These are phyloP conservation scores for Pseudomyrmex flavicornis DNA, from an alignment of 1,140 invertebrate species.

Conservation along the genomic window DNA sequence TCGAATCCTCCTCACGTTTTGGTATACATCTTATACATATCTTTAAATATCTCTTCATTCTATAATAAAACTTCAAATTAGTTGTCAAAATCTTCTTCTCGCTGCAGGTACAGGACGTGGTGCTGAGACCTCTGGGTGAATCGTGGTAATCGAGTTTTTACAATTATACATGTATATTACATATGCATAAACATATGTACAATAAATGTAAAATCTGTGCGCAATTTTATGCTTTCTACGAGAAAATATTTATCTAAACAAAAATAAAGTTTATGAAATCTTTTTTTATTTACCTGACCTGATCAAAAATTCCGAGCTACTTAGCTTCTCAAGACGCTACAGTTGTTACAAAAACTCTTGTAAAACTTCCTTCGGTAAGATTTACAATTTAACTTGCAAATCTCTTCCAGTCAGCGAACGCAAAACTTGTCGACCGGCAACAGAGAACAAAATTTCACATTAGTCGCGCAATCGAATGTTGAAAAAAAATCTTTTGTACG, in stretches of 20 bases:
- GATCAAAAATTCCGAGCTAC: no score
- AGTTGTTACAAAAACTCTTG: no score
- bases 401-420: no score
- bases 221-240: neutral
- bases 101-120: slow-evolving; percentile 74
- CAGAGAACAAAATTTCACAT: no score
- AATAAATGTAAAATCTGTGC: neutral
- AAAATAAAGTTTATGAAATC: no score
- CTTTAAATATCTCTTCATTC: neutral
- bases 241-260: no score
- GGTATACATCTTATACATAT: slow-evolving; percentile 73
- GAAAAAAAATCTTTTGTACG: slow-evolving; percentile 6
- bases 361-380: no score
- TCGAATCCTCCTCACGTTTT: slow-evolving; percentile 85
- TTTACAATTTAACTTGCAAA: no score
- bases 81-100: neutral
- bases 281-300: no score
- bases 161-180: neutral
- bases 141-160: slow-evolving; percentile 68
- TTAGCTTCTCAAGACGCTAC: no score
- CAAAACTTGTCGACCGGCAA: no score
- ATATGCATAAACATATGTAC: neutral
- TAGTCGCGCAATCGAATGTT: neutral
- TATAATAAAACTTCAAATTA: slow-evolving; percentile 10
- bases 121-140: slow-evolving; percentile 74